Evolutionary conservation across 2,113 vertebrate species (phyloP), one percentile per base, ranked within the genome.

Genomic region (Toxotes chatareus): DNA sequence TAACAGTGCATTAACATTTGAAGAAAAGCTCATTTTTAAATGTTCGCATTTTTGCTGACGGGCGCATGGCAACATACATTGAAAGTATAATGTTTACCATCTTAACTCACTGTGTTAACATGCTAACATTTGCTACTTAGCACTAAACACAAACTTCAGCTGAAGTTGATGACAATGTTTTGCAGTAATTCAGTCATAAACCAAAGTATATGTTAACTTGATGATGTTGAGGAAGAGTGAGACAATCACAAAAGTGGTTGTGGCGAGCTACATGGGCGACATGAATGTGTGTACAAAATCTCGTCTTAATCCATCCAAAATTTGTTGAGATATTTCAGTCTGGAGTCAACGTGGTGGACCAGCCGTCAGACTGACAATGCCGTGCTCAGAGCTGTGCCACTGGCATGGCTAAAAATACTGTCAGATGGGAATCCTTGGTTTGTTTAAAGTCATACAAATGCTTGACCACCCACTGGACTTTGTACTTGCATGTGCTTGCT

Each of bases 381-480:
- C 11, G 32, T 19, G 11, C 27, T 7, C 11, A 23, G 0, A 53
- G 31, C 42, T 17, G 8, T 60, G 68, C 14, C 31, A 32, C 61
- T 59, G 38, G 6, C 36, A 23, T 53, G 27, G 23, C 36, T 32
- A 42, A 68, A 61, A 51, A 16, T n/a, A 38, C 34, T 4, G 11
- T 51, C 56, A 27, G 19, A 53, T 55, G 57, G 44, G 40, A 42
- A 27, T 51, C 47, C 27, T 56, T 61, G 36, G 19, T 53, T 66
- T 63, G 53, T 65, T 76, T 9, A 14, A 60, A 44, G 36, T 32
- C 63, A 55, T 60, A 68, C 27, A 19, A 53, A 16, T 34, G 31
- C 27, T 53, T 76, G 80, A 85, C 36, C 67, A 67, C 55, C 46
- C n/a, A 61, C 38, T 61, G 19, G 31, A 66, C n/a, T 49, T 13